These are phyloP conservation scores for Leptopilina boulardi DNA, from an alignment of 1,140 invertebrate species.

Conservation along the genomic window DNA sequence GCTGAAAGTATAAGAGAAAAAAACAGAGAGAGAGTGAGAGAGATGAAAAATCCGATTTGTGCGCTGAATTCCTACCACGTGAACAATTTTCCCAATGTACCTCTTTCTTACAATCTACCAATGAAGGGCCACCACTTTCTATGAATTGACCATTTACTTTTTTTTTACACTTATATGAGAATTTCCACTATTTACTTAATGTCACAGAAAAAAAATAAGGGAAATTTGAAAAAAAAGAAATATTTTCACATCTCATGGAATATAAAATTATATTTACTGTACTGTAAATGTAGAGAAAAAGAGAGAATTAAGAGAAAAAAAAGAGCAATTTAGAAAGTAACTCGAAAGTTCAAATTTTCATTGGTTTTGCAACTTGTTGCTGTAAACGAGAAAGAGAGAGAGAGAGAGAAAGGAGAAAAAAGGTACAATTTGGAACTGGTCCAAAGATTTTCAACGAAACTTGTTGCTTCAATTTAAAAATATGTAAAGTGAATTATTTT, in stretches of 20 bases:
- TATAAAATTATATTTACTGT: too few species aligned
- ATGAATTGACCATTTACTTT: not conserved
- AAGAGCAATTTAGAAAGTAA: not conserved
- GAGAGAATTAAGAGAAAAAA: not conserved
- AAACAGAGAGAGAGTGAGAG: too few species aligned
- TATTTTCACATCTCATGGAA: too few species aligned
- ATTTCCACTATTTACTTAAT: not conserved
- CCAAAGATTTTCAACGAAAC: not conserved
- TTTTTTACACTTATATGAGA: not conserved
- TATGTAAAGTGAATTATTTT: not conserved
- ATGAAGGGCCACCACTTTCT: not conserved
- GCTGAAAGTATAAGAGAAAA: not conserved
- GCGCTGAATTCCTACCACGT: not conserved
- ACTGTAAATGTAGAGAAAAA: not conserved
- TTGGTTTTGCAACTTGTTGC: slow-evolving; percentile 9
- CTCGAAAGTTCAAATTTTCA: too few species aligned
- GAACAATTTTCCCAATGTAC: not conserved
- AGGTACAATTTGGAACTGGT: not conserved
- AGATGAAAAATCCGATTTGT: not conserved
- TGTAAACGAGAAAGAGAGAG: not conserved
- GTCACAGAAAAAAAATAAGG: too few species aligned
- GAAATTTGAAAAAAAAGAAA: too few species aligned
- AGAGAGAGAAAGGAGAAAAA: not conserved
- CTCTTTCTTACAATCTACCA: not conserved
- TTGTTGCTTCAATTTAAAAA: slow-evolving; percentile 4